phyloP scores from a whole-genome alignment of 1,140 invertebrate species.

The Ruditapes philippinarum region DNA sequence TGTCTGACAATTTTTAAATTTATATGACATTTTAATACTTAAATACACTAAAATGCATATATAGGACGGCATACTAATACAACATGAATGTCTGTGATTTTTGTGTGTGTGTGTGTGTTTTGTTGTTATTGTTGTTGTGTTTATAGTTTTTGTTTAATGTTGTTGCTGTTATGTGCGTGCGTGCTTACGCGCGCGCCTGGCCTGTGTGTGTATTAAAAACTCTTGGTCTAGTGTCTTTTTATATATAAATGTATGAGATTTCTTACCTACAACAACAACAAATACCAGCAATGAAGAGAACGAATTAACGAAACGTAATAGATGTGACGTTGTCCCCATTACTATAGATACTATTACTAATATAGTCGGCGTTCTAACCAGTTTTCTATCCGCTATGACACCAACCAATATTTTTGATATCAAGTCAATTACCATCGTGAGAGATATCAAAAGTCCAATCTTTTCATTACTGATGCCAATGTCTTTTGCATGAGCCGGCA shows the following conservation, averaged over 20 bases:
- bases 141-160: too few species aligned
- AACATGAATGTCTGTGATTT: too few species aligned
- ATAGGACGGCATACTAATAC: too few species aligned
- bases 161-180: too few species aligned
- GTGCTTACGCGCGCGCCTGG: too few species aligned
- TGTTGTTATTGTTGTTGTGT: too few species aligned
- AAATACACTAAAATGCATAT: too few species aligned
- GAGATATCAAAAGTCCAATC: slow-evolving; percentile 22
- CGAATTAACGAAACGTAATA: slow-evolving; percentile 23
- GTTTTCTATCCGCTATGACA: slow-evolving; percentile 18
- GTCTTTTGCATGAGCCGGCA: slow-evolving; percentile 29
- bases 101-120: too few species aligned
- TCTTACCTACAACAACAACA: slow-evolving; percentile 26
- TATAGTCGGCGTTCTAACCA: slow-evolving; percentile 12
- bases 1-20: too few species aligned
- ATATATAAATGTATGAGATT: background rate
- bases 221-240: background rate
- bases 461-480: slow-evolving; percentile 38
- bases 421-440: slow-evolving; percentile 18
- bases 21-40: too few species aligned
- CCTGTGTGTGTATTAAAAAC: too few species aligned
- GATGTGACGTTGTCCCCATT: slow-evolving; percentile 11
- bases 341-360: background rate
- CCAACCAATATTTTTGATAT: slow-evolving; percentile 36
- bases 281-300: slow-evolving; percentile 9